Conservation (phyloP, 1,140 invertebrate genomes). For the Muscidifurax raptorellus region DNA sequence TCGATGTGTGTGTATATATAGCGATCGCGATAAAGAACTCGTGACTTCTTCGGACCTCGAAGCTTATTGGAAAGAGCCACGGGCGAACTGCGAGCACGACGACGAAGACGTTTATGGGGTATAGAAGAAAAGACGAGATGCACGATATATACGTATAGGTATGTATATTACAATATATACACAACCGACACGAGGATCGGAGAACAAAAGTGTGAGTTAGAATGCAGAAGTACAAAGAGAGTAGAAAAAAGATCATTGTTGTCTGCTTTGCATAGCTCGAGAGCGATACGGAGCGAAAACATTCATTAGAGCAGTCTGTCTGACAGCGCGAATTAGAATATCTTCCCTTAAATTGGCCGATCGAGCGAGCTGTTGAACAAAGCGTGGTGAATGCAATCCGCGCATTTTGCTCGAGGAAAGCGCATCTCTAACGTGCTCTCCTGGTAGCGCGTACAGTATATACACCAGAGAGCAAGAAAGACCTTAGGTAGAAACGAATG, state of each 20-base stretch:
- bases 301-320: too few species aligned
- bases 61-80: slow-evolving; percentile 38
- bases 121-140: background rate
- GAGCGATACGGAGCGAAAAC: too few species aligned
- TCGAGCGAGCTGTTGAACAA: background rate
- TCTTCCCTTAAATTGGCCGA: background rate
- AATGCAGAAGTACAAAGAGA: background rate
- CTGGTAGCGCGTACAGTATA: background rate
- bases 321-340: background rate
- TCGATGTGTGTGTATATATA: too few species aligned
- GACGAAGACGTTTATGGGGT: slow-evolving; percentile 2
- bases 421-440: too few species aligned
- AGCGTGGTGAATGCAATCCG: too few species aligned
- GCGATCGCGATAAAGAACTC: slow-evolving; percentile 49
- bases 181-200: background rate
- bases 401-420: too few species aligned
- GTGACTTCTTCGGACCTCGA: slow-evolving; percentile 25
- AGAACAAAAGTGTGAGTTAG: slow-evolving; percentile 14
- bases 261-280: background rate
- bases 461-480: background rate
- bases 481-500: slow-evolving; percentile 31
- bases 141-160: too few species aligned
- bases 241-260: background rate
- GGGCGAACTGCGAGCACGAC: slow-evolving; percentile 47
- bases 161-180: too few species aligned